Base-by-base conservation (phyloP, 2,113 vertebrate genomes). In the Clinocottus analis region DNA sequence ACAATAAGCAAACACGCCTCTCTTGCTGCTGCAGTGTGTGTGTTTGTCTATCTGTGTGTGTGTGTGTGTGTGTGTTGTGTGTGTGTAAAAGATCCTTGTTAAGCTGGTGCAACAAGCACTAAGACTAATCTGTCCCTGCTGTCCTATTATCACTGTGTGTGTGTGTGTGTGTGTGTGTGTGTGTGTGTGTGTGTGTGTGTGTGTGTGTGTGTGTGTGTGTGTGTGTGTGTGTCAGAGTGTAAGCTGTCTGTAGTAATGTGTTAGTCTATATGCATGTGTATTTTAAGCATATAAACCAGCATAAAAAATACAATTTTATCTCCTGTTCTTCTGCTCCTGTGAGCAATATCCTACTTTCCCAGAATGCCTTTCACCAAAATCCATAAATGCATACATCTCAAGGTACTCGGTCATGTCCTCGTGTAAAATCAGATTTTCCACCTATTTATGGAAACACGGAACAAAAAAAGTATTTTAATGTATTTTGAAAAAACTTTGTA, bases 91-190 rank as follows among this genome's bases (percentile, higher is more conserved):
- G 45, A 77, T 66, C 35, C 37, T 61, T 60, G 35, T 75, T 79
- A 75, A 85, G 41, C 77, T 56, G 74, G 39, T 72, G 55, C 73
- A 83, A 83, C 69, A 35, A 79, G 74, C 66, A 75, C 27, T 58
- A 53, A 84, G 1, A 65, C 58, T 79, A 79, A 80, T 84, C 84
- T 77, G 67, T 77, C 72, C 82, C 79, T 55, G 68, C 41, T 79
- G 81, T 63, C 63, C 60, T 62, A 67, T 87, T 85, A 77, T 68
- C 75, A 79, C 72, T 53, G 13, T 35, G n/a, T 69, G 0, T 63
- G 31, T 43, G 70, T 53, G 51, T 63, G 70, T 51, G 49, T 49
- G 9, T 29, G 35, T 41, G 27, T 41, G 25, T 72, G 0, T 56
- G 9, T 75, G 31, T 60, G 21, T 58, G n/a, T 37, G 55, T 61